phyloP scores from a whole-genome alignment of 1,140 invertebrate genomes.

The Pseudoatta argentina region DNA sequence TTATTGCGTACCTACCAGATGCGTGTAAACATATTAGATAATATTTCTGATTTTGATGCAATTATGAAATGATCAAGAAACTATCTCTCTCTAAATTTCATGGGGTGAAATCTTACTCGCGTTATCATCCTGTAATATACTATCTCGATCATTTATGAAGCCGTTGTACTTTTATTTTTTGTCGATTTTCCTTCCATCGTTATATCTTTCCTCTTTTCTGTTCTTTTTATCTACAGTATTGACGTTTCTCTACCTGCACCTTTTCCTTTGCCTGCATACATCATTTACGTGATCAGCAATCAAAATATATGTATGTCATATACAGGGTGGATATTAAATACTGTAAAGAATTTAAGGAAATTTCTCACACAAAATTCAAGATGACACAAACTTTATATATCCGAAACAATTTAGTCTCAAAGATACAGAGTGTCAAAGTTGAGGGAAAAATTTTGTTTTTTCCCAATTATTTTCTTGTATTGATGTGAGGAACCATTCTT shows the following conservation, averaged over 20 bases:
- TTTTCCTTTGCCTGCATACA: not conserved
- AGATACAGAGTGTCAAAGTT: too few relatives aligned
- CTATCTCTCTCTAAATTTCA: not conserved
- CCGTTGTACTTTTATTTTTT: constrained; percentile 42
- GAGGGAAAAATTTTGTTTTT: too few relatives aligned
- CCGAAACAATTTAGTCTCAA: too few relatives aligned
- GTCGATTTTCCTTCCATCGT: not conserved
- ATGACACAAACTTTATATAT: too few relatives aligned
- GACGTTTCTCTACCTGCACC: not conserved
- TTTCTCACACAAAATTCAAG: too few relatives aligned
- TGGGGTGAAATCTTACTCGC: not conserved
- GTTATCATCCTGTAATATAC: constrained; percentile 67
- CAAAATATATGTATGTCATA: not conserved
- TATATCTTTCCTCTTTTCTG: constrained; percentile 23
- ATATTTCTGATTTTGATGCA: not conserved
- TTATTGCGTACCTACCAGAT: not conserved
- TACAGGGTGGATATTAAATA: too few relatives aligned
- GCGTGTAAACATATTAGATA: not conserved
- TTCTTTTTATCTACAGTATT: constrained; percentile 31
- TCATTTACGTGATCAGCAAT: not conserved
- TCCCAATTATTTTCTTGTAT: too few relatives aligned
- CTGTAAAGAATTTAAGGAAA: too few relatives aligned
- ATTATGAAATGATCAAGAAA: not conserved
- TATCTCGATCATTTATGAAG: constrained; percentile 60
- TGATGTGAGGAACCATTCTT: too few relatives aligned